Evolutionary conservation across 2,113 vertebrate genomes (phyloP).

Genomic region (Xenotilapia caudafasciata): DNA sequence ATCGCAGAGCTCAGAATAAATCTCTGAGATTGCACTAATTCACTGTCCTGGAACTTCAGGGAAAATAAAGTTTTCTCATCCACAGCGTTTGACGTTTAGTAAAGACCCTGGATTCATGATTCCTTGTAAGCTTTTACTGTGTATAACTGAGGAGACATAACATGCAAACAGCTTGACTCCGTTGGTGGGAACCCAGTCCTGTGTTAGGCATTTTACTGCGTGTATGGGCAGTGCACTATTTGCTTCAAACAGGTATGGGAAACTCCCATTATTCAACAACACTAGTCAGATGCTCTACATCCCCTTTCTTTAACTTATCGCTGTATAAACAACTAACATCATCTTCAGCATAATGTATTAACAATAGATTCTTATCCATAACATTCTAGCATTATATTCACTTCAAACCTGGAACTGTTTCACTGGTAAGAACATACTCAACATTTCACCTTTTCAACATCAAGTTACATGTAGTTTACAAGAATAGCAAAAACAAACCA

Average conservation of each 20-base stretch:
- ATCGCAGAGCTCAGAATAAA: background rate
- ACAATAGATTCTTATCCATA: background rate
- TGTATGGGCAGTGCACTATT: background rate
- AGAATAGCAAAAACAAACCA: background rate
- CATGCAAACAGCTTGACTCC: background rate
- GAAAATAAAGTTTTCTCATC: background rate
- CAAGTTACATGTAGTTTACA: background rate
- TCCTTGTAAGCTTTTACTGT: background rate
- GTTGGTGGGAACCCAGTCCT: background rate
- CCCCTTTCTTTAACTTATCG: background rate
- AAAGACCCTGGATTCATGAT: background rate
- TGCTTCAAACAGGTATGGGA: background rate
- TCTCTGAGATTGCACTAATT: background rate
- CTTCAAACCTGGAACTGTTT: background rate
- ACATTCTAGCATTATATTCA: background rate
- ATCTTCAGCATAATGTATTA: background rate
- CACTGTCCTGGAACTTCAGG: background rate
- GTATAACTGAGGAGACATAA: background rate
- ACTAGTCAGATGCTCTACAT: background rate
- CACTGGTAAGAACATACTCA: background rate
- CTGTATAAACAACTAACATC: background rate
- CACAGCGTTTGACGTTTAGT: background rate
- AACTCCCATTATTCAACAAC: background rate
- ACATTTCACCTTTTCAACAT: background rate
- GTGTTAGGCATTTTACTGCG: too few relatives aligned